Percentiles rank a stretch among this genome's conserved stretches.
phyloP scores from a whole-genome alignment of 1,140 invertebrate species.

The Luehdorfia chinensis region DNA sequence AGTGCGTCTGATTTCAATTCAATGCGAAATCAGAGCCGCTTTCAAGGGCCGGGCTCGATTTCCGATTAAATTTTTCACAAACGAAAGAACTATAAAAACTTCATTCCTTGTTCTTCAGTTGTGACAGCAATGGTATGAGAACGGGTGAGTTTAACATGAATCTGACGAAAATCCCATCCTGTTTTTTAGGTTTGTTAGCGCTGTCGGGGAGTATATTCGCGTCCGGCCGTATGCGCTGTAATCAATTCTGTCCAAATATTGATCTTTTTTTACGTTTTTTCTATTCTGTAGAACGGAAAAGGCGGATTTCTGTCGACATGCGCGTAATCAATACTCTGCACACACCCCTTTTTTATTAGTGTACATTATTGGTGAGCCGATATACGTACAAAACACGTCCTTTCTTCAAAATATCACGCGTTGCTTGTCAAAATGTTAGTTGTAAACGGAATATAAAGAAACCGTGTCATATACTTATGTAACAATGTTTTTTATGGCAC shows the following conservation, averaged over 20 bases:
- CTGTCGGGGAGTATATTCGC: conserved; percentile 51
- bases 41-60: conserved; percentile 41
- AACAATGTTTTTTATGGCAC: too few species aligned
- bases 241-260: conserved; percentile 74
- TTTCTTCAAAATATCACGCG: too few species aligned
- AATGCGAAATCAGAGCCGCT: conserved; percentile 42
- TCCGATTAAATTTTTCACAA: conserved; percentile 56
- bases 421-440: too few species aligned
- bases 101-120: conserved; percentile 43
- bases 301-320: conserved; percentile 47
- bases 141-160: conserved; percentile 58
- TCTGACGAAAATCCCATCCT: conserved; percentile 68
- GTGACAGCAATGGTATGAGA: conserved; percentile 58
- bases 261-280: conserved; percentile 64
- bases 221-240: conserved; percentile 53
- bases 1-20: conserved; percentile 46
- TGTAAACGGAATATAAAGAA: too few species aligned
- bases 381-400: too few species aligned
- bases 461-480: too few species aligned
- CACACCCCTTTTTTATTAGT: conserved; percentile 47
- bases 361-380: conserved; percentile 26
- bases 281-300: conserved; percentile 43
- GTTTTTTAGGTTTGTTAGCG: conserved; percentile 66
- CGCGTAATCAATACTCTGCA: conserved; percentile 53
- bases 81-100: background rate